These are phyloP conservation scores for Tillus elongatus DNA, from an alignment of 2,888 invertebrate genomes.

Conservation along the genomic window DNA sequence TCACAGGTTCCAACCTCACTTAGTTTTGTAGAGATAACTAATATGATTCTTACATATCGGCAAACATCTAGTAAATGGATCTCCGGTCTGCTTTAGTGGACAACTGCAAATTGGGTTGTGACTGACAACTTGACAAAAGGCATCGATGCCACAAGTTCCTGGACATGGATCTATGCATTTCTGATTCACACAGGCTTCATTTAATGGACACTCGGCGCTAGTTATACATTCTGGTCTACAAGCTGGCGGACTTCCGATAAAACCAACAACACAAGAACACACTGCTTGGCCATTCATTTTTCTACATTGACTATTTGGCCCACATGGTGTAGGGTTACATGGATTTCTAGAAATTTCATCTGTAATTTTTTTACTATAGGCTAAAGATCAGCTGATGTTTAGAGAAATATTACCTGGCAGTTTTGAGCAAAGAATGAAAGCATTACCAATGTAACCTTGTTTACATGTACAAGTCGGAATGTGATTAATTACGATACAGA, in stretches of 20 bases:
- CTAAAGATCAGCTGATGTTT: no score
- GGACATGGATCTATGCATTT: slow-evolving; percentile 54
- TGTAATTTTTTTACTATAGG: no score
- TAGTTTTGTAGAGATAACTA: neutral
- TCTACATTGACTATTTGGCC: slow-evolving; percentile 48
- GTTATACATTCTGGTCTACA: slow-evolving; percentile 52
- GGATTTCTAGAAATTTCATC: slow-evolving; percentile 44
- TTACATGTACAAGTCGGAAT: slow-evolving; percentile 58
- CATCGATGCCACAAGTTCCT: slow-evolving; percentile 48
- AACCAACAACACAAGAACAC: slow-evolving; percentile 50
- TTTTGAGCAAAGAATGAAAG: slow-evolving; percentile 53
- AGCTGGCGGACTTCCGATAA: slow-evolving; percentile 48
- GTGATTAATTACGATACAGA: slow-evolving; percentile 66
- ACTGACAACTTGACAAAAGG: slow-evolving; percentile 49
- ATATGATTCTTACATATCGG: slow-evolving; percentile 36
- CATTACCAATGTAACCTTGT: slow-evolving; percentile 55
- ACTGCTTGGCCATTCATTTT: slow-evolving; percentile 47
- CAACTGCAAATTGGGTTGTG: slow-evolving; percentile 53
- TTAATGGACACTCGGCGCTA: slow-evolving; percentile 48
- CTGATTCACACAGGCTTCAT: slow-evolving; percentile 50
- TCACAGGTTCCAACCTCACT: no score
- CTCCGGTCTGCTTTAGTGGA: slow-evolving; percentile 46
- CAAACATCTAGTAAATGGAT: slow-evolving; percentile 60
- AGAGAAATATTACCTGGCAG: no score
- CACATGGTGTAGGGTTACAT: slow-evolving; percentile 49